phyloP scores from a whole-genome alignment of 2,888 invertebrate species.

The Hypsopygia costalis region DNA sequence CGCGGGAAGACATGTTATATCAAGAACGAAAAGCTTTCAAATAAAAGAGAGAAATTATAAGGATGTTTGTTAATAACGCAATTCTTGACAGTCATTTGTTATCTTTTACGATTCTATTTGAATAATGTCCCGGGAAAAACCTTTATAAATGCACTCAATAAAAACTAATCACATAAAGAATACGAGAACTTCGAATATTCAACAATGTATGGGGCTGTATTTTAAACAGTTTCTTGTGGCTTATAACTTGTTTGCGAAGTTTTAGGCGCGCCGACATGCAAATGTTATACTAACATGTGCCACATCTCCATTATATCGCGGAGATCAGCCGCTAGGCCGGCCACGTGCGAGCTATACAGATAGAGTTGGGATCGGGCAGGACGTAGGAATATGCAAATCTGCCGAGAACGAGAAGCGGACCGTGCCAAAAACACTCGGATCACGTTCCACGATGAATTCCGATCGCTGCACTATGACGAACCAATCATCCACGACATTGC shows the following conservation, averaged over 20 bases:
- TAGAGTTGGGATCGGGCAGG: slow-evolving; percentile 29
- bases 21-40: slow-evolving; percentile 7
- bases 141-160: not conserved
- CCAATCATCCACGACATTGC: slow-evolving; percentile 32
- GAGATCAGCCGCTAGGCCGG: slow-evolving; percentile 33
- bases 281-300: slow-evolving; percentile 38
- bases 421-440: slow-evolving; percentile 51
- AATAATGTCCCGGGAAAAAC: not conserved
- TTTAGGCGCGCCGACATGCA: slow-evolving; percentile 30
- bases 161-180: not conserved
- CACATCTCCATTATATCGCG: slow-evolving; percentile 39
- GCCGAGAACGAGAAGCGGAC: slow-evolving; percentile 28
- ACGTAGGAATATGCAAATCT: slow-evolving; percentile 63
- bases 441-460: slow-evolving; percentile 44
- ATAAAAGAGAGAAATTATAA: slow-evolving; percentile 4
- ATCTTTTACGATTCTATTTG: not conserved
- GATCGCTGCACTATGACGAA: slow-evolving; percentile 42
- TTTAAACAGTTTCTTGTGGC: slow-evolving; percentile 21
- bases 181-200: slow-evolving; percentile 1
- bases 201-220: slow-evolving; percentile 12
- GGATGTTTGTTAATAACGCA: not conserved
- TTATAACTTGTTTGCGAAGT: slow-evolving; percentile 23
- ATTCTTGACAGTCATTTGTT: not conserved
- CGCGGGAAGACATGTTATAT: slow-evolving; percentile 8
- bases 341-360: slow-evolving; percentile 53